Conservation (phyloP, 2,797 vertebrate genomes). For the Argentina silus region DNA sequence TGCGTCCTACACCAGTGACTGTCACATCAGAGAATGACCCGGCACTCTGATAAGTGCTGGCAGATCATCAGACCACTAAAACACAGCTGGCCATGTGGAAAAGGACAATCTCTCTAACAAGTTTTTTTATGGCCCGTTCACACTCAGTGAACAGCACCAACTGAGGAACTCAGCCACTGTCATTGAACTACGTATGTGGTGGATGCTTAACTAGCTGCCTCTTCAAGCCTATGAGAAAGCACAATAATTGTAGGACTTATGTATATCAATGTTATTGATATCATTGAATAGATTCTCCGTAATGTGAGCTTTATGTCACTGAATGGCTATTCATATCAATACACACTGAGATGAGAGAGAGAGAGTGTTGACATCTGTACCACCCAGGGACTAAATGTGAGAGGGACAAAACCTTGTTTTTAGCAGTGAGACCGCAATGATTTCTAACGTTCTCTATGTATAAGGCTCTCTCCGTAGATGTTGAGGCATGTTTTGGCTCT, state of each 20-base stretch:
- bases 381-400: no score
- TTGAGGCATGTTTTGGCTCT: background rate
- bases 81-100: background rate
- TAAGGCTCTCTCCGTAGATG: background rate
- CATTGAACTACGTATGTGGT: no score
- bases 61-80: background rate
- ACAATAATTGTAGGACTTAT: no score
- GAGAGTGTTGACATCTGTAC: no score
- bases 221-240: no score
- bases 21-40: background rate
- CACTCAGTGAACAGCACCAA: background rate
- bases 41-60: background rate
- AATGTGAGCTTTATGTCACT: no score
- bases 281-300: no score
- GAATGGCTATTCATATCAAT: no score
- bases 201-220: no score
- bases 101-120: background rate
- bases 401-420: no score
- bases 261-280: no score
- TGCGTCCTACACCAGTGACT: background rate
- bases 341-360: no score
- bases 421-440: conserved; percentile 4
- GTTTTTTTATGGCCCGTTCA: background rate
- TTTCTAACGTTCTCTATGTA: conserved; percentile 33
- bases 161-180: background rate